Evolutionary conservation across 2,113 vertebrate genomes (phyloP), one percentile per base, ranked within the genome.

Genomic region (Pelusios castaneus): DNA sequence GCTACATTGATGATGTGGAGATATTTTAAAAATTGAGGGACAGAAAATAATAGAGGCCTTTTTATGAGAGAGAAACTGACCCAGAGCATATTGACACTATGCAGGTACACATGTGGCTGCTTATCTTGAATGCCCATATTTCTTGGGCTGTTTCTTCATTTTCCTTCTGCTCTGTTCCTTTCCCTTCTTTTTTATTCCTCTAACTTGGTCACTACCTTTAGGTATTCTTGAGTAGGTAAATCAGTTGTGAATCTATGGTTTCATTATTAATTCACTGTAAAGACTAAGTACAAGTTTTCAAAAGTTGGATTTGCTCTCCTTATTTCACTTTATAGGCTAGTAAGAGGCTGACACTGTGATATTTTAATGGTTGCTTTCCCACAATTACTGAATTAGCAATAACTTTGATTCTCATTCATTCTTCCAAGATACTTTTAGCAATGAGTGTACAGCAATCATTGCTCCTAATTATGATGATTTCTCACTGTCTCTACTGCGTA

Each of bases 51-150:
- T 38, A 6, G 21, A 41, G 27, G 10, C 77, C 80, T 45, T 31
- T 89, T 84, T 34, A 12, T 45, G 38, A 80, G 54, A 75, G 19
- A 84, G 58, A 84, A 80, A 80, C 19, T 58, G 43, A 52, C 12
- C 8, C 10, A 3, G 63, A 70, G 34, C 10, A 38, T 38, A 70
- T 73, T 10, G 63, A 29, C 4, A 80, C 67, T 54, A 13, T 76
- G 52, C 29, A 38, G 77, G 49, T 77, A 47, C 90, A 10, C 34
- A 2, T 0, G 0, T 51, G 29, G 47, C 52, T 88, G 2, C 19
- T 81, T 87, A 45, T 25, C 47, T 82, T 19, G 4, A 25, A 34
- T 55, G 17, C 1, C 4, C 12, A 10, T 51, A 82, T 82, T 76
- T 76, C 41, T 45, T 11, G 51, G 11, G 47, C 24, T 25, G 4